Percentiles rank a stretch among this genome's conserved stretches.
These are phyloP conservation scores for Lottia gigantea DNA, from an alignment of 2,888 invertebrate species.

Conservation along the genomic window DNA sequence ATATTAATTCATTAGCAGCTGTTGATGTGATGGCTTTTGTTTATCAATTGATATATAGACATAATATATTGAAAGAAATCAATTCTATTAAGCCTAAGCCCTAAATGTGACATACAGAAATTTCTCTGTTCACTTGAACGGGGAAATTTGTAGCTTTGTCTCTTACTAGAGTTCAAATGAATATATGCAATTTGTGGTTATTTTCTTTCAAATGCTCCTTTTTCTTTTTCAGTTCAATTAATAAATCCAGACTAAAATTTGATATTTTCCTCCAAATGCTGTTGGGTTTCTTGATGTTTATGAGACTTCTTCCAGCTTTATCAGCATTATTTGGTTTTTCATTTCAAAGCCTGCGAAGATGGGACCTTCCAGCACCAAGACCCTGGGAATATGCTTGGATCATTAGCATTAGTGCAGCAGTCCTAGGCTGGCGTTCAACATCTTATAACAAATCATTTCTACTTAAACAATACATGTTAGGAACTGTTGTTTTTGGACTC, in stretches of 20 bases:
- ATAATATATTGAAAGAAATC: no score
- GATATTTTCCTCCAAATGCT: conserved; percentile 94
- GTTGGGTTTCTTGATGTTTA: conserved; percentile 88
- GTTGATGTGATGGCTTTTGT: no score
- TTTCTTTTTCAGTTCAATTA: conserved; percentile 83
- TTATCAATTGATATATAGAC: no score
- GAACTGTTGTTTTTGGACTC: conserved; percentile 82
- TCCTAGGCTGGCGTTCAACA: conserved; percentile 86
- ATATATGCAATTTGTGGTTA: no score
- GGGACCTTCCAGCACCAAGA: conserved; percentile 83
- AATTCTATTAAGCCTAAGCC: no score
- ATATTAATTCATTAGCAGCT: no score
- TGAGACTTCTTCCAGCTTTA: conserved; percentile 90
- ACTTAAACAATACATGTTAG: conserved; percentile 72
- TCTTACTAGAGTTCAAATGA: no score
- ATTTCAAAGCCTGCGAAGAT: conserved; percentile 86
- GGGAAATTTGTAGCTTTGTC: no score
- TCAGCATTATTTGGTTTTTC: conserved; percentile 93
- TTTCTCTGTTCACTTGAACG: no score
- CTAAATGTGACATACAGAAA: no score
- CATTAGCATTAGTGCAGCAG: conserved; percentile 82
- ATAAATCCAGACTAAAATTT: conserved; percentile 94
- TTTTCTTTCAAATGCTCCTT: not conserved
- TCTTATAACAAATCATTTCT: conserved; percentile 80
- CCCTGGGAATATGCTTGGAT: conserved; percentile 97